Base-by-base conservation (phyloP, 2,113 vertebrate species). In the Gallinago media region DNA sequence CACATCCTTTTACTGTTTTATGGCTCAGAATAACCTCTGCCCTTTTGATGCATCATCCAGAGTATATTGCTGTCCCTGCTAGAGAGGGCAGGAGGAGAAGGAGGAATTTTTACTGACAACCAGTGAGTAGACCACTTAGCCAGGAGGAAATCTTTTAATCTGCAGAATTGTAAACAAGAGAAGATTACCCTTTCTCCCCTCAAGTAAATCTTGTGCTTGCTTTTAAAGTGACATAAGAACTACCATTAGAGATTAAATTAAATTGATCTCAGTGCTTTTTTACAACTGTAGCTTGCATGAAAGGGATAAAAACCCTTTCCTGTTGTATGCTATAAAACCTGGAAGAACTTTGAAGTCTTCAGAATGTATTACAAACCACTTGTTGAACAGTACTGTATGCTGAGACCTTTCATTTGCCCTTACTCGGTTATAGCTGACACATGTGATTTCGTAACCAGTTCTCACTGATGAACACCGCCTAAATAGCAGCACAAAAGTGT, bases 191-290 rank as follows among this genome's bases (percentile, higher is more conserved):
- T 83, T 90, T 88, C 73, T 86, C 10, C 4, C 91, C 82, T 91
- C 88, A 89, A 77, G 36, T 89, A 82, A 92, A 76, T 78, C 62
- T 46, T 61, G 46, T 27, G 78, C 62, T 93, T 96, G 96, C 89
- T 97, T 96, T 95, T 79, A 17, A 76, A 42, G 29, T 49, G 76
- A 95, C 91, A 89, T 47, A 61, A 22, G 22, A 97, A 97, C 81
- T 85, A 80, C 32, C 81, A 88, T 95, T 94, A 88, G 94, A 91
- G 9, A 79, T 84, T 78, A 76, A 89, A 97, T 97, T 97, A 91
- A 95, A 95, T 94, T 55, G 75, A 73, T 96, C 87, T 94, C 56
- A 78, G 62, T 75, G 72, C 62, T 74, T 91, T 87, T 84, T 78
- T 72, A 85, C 83, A 95, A 71, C 17, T 83, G 54, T 62, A 90